These are phyloP conservation scores for Rhamphomyia laevipes DNA, from an alignment of 2,888 invertebrate species.

Conservation along the genomic window DNA sequence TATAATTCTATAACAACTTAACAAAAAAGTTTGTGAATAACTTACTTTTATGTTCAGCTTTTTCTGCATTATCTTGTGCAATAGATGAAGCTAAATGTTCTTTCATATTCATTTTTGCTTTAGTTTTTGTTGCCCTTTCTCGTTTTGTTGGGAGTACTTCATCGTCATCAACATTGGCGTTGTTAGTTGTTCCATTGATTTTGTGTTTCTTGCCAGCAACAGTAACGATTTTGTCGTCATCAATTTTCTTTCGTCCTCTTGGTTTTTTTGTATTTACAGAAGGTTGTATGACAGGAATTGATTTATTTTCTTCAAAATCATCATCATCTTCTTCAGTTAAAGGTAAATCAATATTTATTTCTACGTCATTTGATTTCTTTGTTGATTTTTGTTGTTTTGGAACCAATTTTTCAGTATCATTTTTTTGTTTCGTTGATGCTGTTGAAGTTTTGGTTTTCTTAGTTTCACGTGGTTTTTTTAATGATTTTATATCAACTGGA, in stretches of 20 bases:
- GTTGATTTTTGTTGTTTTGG: no score
- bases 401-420: no score
- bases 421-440: neutral
- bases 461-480: neutral
- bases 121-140: slow-evolving; percentile 8
- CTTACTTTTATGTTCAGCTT: neutral
- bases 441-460: no score
- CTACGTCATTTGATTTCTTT: neutral
- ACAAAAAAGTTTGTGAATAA: no score
- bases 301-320: neutral
- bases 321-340: neutral
- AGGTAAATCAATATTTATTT: neutral
- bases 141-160: neutral
- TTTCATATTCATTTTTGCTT: no score
- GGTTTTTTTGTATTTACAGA: no score
- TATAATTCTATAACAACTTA: no score
- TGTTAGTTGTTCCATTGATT: slow-evolving; percentile 9
- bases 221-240: no score
- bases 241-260: no score
- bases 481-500: neutral
- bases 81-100: neutral
- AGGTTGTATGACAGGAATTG: no score
- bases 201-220: no score
- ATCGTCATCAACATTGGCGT: neutral
- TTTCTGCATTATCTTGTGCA: neutral